phyloP scores from a whole-genome alignment of 2,888 invertebrate genomes.

The Catocala fraxini region DNA sequence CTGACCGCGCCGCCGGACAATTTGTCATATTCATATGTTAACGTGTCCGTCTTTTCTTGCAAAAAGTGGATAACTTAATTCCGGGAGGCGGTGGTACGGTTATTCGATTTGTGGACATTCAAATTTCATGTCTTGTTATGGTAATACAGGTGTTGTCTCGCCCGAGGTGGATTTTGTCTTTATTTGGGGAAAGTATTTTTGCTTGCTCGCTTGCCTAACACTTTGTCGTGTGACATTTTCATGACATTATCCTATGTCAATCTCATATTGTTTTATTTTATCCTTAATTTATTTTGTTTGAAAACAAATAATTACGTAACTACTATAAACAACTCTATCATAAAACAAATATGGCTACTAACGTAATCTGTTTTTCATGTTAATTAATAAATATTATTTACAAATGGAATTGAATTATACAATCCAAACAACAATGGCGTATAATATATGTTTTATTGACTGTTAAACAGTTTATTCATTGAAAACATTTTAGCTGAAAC shows the following conservation, averaged over 20 bases:
- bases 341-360: no score
- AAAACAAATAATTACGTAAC: no score
- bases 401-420: no score
- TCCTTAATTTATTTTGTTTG: no score
- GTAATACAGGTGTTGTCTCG: slow-evolving; percentile 85
- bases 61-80: slow-evolving; percentile 87
- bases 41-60: slow-evolving; percentile 86
- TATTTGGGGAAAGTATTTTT: slow-evolving; percentile 30
- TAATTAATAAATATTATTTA: no score
- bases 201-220: slow-evolving; percentile 26
- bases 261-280: no score
- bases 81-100: slow-evolving; percentile 70
- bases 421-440: no score
- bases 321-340: no score
- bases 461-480: no score
- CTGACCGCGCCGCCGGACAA: slow-evolving; percentile 83
- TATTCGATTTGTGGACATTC: slow-evolving; percentile 86
- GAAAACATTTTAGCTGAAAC: no score
- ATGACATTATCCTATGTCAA: background rate
- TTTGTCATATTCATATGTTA: slow-evolving; percentile 89
- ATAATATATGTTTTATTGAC: no score
- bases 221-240: slow-evolving; percentile 5
- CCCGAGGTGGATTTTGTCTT: slow-evolving; percentile 62
- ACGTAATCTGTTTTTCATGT: no score
- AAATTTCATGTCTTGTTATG: slow-evolving; percentile 87